Conservation (phyloP, 2,888 invertebrate species). For the Stenotaenia linearis region DNA sequence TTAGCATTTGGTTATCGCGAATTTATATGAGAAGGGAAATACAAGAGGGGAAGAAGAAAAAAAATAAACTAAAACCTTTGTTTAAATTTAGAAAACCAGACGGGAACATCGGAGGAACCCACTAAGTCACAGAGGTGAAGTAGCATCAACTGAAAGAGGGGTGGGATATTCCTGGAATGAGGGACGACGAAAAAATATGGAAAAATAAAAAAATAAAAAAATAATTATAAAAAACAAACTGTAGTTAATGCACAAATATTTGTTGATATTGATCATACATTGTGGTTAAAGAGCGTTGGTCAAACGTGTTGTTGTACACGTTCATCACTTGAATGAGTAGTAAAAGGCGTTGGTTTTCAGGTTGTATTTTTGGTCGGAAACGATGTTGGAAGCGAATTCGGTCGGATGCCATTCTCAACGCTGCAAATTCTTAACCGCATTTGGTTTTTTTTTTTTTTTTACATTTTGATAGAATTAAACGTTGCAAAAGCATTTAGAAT, state of each 20-base stretch:
- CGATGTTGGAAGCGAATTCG: neutral
- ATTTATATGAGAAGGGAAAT: no score
- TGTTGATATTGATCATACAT: no score
- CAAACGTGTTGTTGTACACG: neutral
- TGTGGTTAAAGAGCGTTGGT: neutral
- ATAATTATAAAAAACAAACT: neutral
- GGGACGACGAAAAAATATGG: neutral
- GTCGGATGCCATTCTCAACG: neutral
- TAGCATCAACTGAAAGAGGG: constrained; percentile 12
- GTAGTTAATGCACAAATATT: neutral
- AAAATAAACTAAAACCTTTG: constrained; percentile 2
- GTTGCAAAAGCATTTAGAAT: no score
- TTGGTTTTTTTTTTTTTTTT: neutral
- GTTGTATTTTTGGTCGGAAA: neutral
- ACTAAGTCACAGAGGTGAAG: constrained; percentile 9
- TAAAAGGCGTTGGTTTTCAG: neutral
- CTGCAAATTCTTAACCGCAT: constrained; percentile 1
- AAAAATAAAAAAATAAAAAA: neutral
- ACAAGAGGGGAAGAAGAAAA: neutral
- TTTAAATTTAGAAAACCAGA: constrained; percentile 24
- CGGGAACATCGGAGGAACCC: constrained; percentile 15
- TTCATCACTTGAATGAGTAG: neutral
- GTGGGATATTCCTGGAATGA: constrained; percentile 11
- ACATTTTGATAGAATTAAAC: no score
- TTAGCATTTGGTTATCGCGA: no score